Percentiles rank a stretch among this genome's conserved stretches.
Conservation (phyloP, 2,113 vertebrate genomes). For the Stictonetta naevosa region DNA sequence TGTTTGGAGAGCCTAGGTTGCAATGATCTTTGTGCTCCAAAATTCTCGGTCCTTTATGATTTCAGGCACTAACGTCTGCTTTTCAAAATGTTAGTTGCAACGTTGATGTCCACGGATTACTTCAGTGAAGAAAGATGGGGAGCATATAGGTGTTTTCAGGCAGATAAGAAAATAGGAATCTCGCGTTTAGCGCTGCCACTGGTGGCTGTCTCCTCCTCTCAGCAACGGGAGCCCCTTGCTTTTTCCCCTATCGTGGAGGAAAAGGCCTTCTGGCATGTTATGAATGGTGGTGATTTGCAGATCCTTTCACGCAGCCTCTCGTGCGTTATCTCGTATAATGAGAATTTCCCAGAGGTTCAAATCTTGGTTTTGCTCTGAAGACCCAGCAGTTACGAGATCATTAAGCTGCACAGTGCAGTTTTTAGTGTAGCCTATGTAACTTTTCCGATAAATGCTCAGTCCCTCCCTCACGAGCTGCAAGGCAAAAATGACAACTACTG, state of each 20-base stretch:
- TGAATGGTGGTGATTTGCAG: background rate
- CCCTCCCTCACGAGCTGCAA: conserved; percentile 8
- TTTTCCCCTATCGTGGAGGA: background rate
- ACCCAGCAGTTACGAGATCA: background rate
- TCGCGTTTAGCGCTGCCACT: background rate
- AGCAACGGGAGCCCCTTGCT: background rate
- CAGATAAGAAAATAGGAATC: background rate
- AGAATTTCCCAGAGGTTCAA: background rate
- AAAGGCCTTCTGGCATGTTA: background rate
- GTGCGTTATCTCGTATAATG: background rate
- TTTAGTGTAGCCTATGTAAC: conserved; percentile 39
- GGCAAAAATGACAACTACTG: conserved; percentile 62
- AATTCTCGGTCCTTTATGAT: background rate
- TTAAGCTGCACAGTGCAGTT: background rate
- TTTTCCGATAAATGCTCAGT: conserved; percentile 48
- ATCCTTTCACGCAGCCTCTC: background rate
- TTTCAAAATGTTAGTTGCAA: background rate
- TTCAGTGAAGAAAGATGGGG: background rate
- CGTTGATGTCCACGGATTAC: background rate
- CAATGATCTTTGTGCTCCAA: background rate
- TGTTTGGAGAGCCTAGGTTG: background rate
- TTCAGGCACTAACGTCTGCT: background rate
- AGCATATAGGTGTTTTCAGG: background rate
- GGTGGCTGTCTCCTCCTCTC: background rate
- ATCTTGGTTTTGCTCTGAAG: background rate